Conservation (phyloP, 2,797 vertebrate genomes). For the Myotis pilosus region DNA sequence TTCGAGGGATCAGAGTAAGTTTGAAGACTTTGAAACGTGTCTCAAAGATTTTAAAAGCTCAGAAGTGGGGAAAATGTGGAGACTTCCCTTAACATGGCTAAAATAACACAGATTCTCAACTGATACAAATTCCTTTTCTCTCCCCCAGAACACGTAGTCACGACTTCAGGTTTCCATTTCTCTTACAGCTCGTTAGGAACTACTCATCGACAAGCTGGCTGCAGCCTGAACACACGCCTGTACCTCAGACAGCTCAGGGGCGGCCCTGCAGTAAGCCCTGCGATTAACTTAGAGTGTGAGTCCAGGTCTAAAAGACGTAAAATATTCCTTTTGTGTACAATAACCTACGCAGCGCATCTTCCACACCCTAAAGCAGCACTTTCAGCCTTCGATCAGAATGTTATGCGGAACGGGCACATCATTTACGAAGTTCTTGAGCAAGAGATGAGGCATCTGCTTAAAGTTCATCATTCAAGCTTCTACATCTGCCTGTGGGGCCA, state of each 20-base stretch:
- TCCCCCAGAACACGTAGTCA: background rate
- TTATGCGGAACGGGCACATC: background rate
- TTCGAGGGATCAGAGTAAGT: background rate
- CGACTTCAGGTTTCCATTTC: background rate
- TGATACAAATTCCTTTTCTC: background rate
- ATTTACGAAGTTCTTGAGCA: background rate
- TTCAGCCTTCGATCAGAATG: background rate
- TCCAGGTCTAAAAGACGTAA: background rate
- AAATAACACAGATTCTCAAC: background rate
- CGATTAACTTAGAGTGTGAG: background rate
- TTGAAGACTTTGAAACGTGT: background rate
- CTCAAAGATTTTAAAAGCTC: constrained; percentile 6
- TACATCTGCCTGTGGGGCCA: background rate
- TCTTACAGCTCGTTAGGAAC: background rate
- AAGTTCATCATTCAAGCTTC: background rate
- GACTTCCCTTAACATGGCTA: background rate
- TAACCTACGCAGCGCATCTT: background rate
- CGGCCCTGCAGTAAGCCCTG: background rate
- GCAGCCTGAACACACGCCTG: background rate
- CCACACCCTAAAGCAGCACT: background rate
- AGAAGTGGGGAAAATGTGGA: background rate
- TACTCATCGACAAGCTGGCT: background rate
- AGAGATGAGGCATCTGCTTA: background rate
- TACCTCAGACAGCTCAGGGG: background rate
- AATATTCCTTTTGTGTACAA: background rate